These are phyloP conservation scores for Chromobotia macracanthus DNA, from an alignment of 2,797 vertebrate genomes.

Conservation along the genomic window DNA sequence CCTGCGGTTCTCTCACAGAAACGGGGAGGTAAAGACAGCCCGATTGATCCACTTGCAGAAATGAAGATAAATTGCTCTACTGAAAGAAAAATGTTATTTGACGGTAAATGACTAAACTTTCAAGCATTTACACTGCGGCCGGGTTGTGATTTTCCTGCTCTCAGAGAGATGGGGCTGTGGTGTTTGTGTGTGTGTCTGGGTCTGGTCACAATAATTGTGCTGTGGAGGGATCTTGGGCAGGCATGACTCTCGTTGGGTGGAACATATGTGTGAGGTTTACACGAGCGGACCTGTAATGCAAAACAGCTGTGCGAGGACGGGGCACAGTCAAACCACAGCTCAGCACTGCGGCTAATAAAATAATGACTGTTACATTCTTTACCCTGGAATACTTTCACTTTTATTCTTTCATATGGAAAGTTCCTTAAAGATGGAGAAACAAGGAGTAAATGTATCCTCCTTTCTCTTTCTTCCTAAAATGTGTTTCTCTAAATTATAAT, in stretches of 20 bases:
- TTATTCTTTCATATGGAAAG: not conserved
- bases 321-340: constrained; percentile 67
- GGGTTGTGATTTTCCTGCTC: constrained; percentile 31
- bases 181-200: constrained; percentile 66
- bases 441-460: not conserved
- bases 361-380: constrained; percentile 72
- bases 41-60: constrained; percentile 5
- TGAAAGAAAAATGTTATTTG: constrained; percentile 54
- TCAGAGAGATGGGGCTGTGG: constrained; percentile 56
- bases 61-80: constrained; percentile 63
- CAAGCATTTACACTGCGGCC: constrained; percentile 42
- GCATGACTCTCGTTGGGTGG: constrained; percentile 76
- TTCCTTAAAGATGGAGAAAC: not conserved
- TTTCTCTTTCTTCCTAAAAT: too few species aligned
- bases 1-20: too few species aligned
- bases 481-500: too few species aligned
- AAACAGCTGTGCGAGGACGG: constrained; percentile 77
- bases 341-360: constrained; percentile 73
- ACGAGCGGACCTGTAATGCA: constrained; percentile 65
- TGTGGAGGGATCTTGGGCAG: constrained; percentile 78
- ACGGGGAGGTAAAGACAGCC: too few species aligned
- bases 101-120: constrained; percentile 62
- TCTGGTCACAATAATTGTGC: constrained; percentile 74
- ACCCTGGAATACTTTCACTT: constrained; percentile 46
- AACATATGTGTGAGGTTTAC: constrained; percentile 82